Evolutionary conservation across 2,113 vertebrate species (phyloP).

Genomic region (Pachycephala philippinensis): DNA sequence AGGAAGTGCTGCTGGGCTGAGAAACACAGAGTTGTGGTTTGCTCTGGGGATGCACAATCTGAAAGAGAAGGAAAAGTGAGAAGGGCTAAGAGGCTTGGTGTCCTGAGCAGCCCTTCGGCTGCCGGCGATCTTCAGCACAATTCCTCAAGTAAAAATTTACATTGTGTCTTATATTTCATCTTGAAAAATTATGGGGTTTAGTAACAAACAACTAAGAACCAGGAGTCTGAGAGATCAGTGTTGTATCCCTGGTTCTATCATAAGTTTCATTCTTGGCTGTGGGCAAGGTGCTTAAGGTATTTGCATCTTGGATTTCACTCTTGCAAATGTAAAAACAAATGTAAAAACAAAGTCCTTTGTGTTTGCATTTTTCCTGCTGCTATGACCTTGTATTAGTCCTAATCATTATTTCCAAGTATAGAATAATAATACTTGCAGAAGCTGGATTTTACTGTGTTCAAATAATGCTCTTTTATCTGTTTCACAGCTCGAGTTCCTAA

Average conservation of each 20-base stretch:
- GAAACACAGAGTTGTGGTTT: neutral
- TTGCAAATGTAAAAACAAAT: neutral
- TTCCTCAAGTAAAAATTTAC: neutral
- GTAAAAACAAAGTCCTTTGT: neutral
- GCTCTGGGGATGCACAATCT: neutral
- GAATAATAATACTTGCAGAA: neutral
- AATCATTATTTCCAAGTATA: neutral
- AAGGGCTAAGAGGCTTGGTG: neutral
- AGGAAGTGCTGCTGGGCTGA: neutral
- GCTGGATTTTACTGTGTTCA: neutral
- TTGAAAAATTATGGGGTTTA: neutral
- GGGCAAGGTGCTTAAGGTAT: neutral
- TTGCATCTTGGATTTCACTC: neutral
- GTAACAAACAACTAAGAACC: neutral
- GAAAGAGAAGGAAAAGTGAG: neutral
- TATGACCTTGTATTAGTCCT: neutral
- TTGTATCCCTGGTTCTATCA: neutral
- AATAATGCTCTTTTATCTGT: constrained; percentile 34
- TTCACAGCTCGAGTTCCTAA: constrained; percentile 93
- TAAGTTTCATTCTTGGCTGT: neutral
- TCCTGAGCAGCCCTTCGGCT: neutral
- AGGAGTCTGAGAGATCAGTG: neutral
- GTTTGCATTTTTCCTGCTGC: neutral
- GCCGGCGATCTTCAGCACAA: neutral
- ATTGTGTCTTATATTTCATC: neutral